phyloP scores from a whole-genome alignment of 2,888 invertebrate species.

The Bedellia somnulentella region DNA sequence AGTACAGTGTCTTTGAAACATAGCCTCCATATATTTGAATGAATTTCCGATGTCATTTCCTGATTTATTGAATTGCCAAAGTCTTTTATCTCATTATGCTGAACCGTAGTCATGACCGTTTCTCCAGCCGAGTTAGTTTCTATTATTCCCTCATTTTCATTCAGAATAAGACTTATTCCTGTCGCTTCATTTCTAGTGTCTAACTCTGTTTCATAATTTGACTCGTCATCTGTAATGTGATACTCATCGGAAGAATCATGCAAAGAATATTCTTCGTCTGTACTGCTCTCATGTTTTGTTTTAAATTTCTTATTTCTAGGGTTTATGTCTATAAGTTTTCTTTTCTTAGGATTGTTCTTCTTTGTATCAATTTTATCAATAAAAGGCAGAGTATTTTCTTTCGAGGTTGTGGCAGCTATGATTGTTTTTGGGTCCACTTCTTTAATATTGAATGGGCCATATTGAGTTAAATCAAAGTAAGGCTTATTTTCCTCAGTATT shows the following conservation, averaged over 20 bases:
- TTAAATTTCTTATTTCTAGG: neutral
- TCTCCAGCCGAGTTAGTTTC: no score
- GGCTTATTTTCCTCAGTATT: neutral
- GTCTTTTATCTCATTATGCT: no score
- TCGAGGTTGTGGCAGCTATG: no score
- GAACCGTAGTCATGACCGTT: no score
- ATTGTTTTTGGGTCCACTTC: no score
- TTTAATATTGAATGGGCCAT: neutral
- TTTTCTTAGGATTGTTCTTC: neutral
- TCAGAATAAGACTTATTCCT: no score
- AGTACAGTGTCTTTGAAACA: neutral
- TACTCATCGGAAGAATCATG: neutral
- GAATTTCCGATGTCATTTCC: neutral
- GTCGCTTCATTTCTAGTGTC: no score
- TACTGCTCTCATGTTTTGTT: neutral
- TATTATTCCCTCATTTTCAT: no score
- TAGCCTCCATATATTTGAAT: neutral
- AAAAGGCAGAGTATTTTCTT: no score
- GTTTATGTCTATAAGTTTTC: neutral
- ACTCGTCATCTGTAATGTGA: neutral
- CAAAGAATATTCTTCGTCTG: neutral
- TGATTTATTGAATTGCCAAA: neutral
- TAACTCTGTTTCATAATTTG: neutral
- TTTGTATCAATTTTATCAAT: no score
- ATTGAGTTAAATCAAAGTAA: neutral